Base-by-base conservation (phyloP, 2,113 vertebrate species). In the Bubo blakistoni region DNA sequence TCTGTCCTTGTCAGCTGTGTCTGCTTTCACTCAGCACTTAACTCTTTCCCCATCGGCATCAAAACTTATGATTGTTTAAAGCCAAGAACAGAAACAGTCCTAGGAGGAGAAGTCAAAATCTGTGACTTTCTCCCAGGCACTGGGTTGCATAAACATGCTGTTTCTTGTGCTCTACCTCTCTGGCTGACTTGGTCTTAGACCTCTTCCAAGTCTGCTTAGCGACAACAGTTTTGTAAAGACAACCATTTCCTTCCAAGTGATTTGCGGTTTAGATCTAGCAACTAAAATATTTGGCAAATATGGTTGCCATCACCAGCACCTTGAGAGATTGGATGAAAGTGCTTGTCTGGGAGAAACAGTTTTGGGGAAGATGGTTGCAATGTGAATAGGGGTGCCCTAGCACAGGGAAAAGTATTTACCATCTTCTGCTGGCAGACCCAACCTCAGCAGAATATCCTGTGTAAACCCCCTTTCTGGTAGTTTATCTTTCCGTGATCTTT, bases 21-120 rank as follows among this genome's bases (percentile, higher is more conserved):
- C 92, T 96, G 92, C 57, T 89, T 94, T 96, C 49, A 89, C 89
- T 96, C 92, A 94, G 65, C 46, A 26, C 69, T 95, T 96, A 94
- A 79, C 77, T 92, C 80, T 74, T 95, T 81, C 61, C 65, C 94
- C 66, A 61, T 81, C 7, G 9, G 54, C 84, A 96, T 36, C 36
- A 89, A 96, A 69, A 54, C 22, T 84, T 65, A 72, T 65, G 70
- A 81, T 72, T 1, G 1, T 89, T 91, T 94, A 89, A 81, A 49
- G 62, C 54, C 49, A 95, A 94, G 73, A 40, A 51, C 47, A 90
- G 90, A 85, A 94, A 77, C 36, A 47, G 66, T 40, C 40, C 40
- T 36, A 36, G 44, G 78, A 94, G 49, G 71, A 91, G 84, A 91
- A 70, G 90, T 94, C 74, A 94, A 57, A 82, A 79, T 38, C 51